phyloP scores from a whole-genome alignment of 2,888 invertebrate genomes.

The Baccha elongata region DNA sequence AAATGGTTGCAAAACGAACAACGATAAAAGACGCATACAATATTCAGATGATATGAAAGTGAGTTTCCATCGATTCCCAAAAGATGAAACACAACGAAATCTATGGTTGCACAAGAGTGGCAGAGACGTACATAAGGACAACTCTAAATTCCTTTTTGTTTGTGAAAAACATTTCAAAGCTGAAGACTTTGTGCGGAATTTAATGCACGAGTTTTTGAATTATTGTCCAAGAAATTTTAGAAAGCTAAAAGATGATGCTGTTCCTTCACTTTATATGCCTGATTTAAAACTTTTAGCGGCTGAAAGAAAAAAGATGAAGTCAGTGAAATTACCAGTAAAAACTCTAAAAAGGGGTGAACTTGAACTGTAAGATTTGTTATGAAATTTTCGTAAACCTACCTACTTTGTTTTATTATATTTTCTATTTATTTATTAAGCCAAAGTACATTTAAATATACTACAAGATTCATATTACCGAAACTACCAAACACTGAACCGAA shows the following conservation, averaged over 20 bases:
- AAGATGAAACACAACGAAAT: background rate
- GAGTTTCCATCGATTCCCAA: conserved; percentile 17
- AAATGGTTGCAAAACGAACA: conserved; percentile 3
- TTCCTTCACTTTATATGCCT: background rate
- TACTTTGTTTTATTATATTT: no score
- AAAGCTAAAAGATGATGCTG: conserved; percentile 13
- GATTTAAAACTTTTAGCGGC: no score
- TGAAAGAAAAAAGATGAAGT: no score
- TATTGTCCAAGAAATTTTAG: conserved; percentile 3
- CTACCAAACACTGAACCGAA: no score
- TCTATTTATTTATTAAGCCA: no score
- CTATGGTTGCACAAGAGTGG: background rate
- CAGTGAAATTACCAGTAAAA: no score
- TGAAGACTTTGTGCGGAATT: conserved; percentile 3
- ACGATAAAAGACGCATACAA: conserved; percentile 9
- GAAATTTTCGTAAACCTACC: no score
- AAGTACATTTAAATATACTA: no score
- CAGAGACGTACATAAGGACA: background rate
- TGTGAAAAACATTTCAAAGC: conserved; percentile 15
- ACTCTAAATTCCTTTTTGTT: background rate
- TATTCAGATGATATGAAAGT: background rate
- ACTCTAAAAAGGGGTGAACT: no score
- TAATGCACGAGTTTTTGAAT: conserved; percentile 21
- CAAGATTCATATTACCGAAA: no score
- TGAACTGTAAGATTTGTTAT: no score